Conservation (phyloP, 2,113 vertebrate genomes). For the Bambusicola thoracicus region DNA sequence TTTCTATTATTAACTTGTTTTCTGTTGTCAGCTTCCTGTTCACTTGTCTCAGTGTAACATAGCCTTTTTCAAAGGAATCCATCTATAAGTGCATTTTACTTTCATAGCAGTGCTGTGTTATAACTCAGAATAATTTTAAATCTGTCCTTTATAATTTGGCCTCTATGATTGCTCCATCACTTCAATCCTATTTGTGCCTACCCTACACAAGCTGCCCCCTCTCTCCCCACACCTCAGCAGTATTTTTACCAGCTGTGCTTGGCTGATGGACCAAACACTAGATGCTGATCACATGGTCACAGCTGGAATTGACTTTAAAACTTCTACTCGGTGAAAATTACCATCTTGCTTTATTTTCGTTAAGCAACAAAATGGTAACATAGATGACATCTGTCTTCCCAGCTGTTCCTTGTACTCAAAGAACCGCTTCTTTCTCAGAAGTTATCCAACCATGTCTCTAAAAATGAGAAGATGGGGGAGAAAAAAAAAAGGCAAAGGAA, state of each 20-base stretch:
- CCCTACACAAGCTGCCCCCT: not conserved
- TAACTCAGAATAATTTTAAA: not conserved
- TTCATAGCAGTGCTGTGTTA: not conserved
- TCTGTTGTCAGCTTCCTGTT: not conserved
- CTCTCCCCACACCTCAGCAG: constrained; percentile 14
- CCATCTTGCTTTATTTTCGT: constrained; percentile 39
- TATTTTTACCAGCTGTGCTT: constrained; percentile 41
- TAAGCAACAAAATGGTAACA: not conserved
- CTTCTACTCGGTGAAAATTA: constrained; percentile 12
- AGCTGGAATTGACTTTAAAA: constrained; percentile 49
- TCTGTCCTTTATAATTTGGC: not conserved
- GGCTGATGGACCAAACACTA: not conserved
- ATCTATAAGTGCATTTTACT: not conserved
- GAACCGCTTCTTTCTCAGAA: not conserved
- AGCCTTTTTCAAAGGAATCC: not conserved
- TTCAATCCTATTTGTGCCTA: not conserved
- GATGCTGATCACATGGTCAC: constrained; percentile 33
- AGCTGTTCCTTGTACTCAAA: not conserved
- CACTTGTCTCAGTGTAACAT: not conserved
- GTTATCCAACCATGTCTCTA: not conserved
- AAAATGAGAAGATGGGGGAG: not conserved
- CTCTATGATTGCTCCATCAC: not conserved
- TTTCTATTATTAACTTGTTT: not conserved
- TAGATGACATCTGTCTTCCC: constrained; percentile 56
- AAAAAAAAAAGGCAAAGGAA: not conserved